Conservation (phyloP, 2,888 invertebrate genomes). For the Marasmarcha lunaedactyla region DNA sequence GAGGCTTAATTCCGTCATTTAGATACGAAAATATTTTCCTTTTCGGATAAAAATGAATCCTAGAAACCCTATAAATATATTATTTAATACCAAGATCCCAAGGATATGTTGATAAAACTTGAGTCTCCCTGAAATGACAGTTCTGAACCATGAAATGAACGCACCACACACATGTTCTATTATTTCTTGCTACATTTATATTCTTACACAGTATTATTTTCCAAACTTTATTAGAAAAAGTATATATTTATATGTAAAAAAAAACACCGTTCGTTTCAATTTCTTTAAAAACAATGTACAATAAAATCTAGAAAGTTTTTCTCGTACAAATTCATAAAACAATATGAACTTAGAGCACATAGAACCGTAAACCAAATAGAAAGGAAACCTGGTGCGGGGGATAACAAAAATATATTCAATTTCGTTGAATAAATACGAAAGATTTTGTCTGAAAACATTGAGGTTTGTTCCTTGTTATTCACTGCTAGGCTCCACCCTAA, state of each 20-base stretch:
- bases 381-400: conserved; percentile 18
- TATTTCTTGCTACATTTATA: too few species aligned
- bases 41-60: conserved; percentile 33
- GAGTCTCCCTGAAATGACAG: conserved; percentile 6
- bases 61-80: conserved; percentile 45
- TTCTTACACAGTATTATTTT: too few species aligned
- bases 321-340: not conserved
- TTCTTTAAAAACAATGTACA: too few species aligned
- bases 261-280: too few species aligned
- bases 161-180: too few species aligned
- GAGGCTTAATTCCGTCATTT: not conserved
- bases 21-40: conserved; percentile 27
- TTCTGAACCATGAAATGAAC: too few species aligned
- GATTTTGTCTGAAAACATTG: conserved; percentile 6
- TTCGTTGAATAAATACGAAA: conserved; percentile 25
- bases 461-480: conserved; percentile 13
- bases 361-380: not conserved
- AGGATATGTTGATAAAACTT: conserved; percentile 22
- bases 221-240: too few species aligned
- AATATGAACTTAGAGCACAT: conserved; percentile 4
- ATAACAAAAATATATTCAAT: conserved; percentile 31
- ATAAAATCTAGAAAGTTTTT: not conserved
- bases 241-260: too few species aligned
- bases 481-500: conserved; percentile 17
- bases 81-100: conserved; percentile 28